These are phyloP conservation scores for Amaurobius ferox DNA, from an alignment of 2,888 invertebrate genomes.

Conservation along the genomic window DNA sequence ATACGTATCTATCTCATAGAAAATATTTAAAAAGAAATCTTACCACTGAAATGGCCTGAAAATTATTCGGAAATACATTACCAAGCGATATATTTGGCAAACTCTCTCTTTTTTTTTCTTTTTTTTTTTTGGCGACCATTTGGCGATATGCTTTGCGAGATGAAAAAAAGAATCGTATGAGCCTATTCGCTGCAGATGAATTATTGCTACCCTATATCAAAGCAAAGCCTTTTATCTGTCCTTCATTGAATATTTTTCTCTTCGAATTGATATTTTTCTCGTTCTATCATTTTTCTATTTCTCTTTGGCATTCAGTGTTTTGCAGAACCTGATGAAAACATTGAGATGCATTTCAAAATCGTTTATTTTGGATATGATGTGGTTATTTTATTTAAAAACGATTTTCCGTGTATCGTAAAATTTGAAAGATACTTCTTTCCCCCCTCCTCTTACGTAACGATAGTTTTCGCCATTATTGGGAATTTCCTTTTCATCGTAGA, in stretches of 20 bases:
- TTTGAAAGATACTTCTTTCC: background rate
- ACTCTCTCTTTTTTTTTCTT: too few relatives aligned
- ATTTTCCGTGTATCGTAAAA: background rate
- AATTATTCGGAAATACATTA: constrained; percentile 65
- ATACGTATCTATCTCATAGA: constrained; percentile 35
- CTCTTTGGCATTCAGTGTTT: background rate
- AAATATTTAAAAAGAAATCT: constrained; percentile 39
- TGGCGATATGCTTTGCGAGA: constrained; percentile 29
- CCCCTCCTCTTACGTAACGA: too few relatives aligned
- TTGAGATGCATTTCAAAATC: background rate
- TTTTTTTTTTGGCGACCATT: constrained; percentile 54
- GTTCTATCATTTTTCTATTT: background rate
- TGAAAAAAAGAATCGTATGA: background rate
- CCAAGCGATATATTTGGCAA: constrained; percentile 35
- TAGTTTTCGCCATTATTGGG: too few relatives aligned
- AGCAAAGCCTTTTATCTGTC: constrained; percentile 39
- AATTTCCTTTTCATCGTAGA: too few relatives aligned
- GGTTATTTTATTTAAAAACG: background rate
- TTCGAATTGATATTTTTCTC: constrained; percentile 4
- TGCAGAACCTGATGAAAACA: background rate
- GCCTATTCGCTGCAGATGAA: constrained; percentile 29
- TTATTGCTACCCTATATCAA: constrained; percentile 48
- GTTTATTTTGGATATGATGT: background rate
- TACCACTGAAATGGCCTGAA: constrained; percentile 43
- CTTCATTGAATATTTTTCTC: constrained; percentile 62